phyloP scores from a whole-genome alignment of 2,888 invertebrate species.

The Aporophyla lueneburgensis region DNA sequence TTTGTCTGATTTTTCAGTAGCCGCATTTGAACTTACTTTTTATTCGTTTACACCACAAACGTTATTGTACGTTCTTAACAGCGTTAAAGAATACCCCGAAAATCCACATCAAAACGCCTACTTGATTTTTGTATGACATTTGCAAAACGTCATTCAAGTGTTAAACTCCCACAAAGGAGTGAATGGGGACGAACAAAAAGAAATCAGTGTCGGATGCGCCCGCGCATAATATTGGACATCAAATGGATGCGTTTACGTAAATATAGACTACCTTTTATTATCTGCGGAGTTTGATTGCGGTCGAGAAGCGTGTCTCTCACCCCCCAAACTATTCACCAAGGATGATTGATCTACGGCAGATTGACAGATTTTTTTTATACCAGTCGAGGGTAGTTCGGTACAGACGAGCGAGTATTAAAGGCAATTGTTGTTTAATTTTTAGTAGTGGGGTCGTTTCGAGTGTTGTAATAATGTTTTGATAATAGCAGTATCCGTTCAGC shows the following conservation, averaged over 20 bases:
- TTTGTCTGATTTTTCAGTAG: too few species aligned
- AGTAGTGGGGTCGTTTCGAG: slow-evolving; percentile 88
- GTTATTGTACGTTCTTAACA: not conserved
- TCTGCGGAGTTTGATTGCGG: slow-evolving; percentile 87
- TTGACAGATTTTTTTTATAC: slow-evolving; percentile 90
- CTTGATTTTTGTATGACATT: slow-evolving; percentile 77
- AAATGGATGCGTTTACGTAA: slow-evolving; percentile 89
- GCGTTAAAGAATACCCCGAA: slow-evolving; percentile 24
- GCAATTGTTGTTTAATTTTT: slow-evolving; percentile 91
- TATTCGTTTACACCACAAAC: not conserved
- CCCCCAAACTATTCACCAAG: slow-evolving; percentile 85
- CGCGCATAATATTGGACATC: slow-evolving; percentile 86
- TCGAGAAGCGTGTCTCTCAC: slow-evolving; percentile 79
- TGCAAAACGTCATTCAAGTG: slow-evolving; percentile 83
- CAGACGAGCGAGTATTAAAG: slow-evolving; percentile 89
- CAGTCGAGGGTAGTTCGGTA: slow-evolving; percentile 82
- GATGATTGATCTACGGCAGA: slow-evolving; percentile 90
- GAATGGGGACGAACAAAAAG: slow-evolving; percentile 75
- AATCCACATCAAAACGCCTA: slow-evolving; percentile 74
- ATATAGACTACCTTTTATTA: slow-evolving; percentile 88
- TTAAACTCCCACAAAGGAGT: slow-evolving; percentile 76
- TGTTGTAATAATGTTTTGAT: slow-evolving; percentile 91
- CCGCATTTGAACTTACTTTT: too few species aligned
- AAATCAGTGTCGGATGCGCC: slow-evolving; percentile 83
- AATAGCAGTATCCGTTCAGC: slow-evolving; percentile 90